Conservation (phyloP, 1,140 invertebrate genomes). For the Drosophila watanabei region DNA sequence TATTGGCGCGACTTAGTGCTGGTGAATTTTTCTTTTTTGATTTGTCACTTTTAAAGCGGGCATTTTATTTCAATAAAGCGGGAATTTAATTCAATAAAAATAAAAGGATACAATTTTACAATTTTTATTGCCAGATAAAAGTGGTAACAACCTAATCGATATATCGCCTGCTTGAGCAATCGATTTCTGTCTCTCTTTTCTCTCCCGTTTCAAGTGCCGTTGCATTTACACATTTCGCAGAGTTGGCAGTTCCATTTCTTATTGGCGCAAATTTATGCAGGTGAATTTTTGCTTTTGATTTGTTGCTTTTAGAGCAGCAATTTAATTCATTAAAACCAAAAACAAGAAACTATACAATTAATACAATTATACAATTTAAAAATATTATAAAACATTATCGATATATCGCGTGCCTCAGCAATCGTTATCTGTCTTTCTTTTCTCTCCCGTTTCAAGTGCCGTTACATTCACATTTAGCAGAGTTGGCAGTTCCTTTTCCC, state of each 20-base stretch:
- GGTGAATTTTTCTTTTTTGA: not conserved
- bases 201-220: not conserved
- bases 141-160: not conserved
- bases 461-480: not conserved
- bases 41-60: not conserved
- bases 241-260: not conserved
- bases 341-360: too few species aligned
- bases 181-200: not conserved
- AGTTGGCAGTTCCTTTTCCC: not conserved
- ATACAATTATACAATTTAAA: too few species aligned
- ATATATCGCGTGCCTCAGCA: too few species aligned
- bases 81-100: conserved; percentile 26
- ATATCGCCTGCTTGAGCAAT: not conserved
- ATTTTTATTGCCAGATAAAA: conserved; percentile 7
- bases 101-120: conserved; percentile 31
- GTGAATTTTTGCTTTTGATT: not conserved
- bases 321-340: too few species aligned
- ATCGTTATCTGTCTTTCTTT: too few species aligned
- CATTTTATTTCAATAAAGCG: too few species aligned
- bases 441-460: too few species aligned
- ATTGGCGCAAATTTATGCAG: not conserved
- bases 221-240: not conserved
- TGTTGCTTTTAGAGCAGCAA: not conserved
- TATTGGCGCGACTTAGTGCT: not conserved
- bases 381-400: too few species aligned